Percentiles rank a stretch among this genome's conserved stretches.
Conservation (phyloP, 2,113 vertebrate genomes). For the Butorides virescens region DNA sequence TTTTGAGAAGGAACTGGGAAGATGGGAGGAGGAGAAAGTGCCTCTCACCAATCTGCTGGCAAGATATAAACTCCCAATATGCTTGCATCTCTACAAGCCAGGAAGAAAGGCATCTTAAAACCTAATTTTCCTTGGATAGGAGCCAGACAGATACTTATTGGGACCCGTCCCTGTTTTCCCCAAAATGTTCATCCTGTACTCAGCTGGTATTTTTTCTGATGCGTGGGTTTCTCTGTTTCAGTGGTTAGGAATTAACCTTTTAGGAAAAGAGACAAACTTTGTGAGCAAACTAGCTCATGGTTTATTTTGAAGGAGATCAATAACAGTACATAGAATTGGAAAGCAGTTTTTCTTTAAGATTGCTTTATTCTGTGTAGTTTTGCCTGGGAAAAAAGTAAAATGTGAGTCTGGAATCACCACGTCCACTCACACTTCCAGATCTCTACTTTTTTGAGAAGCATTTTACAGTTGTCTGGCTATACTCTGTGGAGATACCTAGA, state of each 20-base stretch:
- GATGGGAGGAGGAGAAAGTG: neutral
- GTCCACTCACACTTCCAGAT: neutral
- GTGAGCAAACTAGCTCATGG: neutral
- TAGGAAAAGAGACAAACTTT: neutral
- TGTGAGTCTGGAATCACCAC: neutral
- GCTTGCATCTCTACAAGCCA: neutral
- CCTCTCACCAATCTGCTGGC: neutral
- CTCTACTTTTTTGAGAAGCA: neutral
- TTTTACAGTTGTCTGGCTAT: neutral
- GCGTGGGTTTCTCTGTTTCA: neutral
- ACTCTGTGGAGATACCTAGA: neutral
- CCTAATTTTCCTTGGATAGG: neutral
- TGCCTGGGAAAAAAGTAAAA: neutral
- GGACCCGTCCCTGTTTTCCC: neutral
- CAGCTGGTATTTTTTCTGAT: neutral
- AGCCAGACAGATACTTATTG: rapidly evolving
- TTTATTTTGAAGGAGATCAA: neutral
- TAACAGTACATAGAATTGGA: neutral
- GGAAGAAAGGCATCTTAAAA: neutral
- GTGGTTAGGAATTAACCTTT: neutral
- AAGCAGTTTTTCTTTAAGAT: neutral
- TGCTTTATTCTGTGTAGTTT: neutral
- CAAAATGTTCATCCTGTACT: neutral
- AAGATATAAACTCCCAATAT: neutral
- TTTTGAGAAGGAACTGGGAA: neutral